Conservation (phyloP, 2,797 vertebrate genomes). For the Phataginus tricuspis region DNA sequence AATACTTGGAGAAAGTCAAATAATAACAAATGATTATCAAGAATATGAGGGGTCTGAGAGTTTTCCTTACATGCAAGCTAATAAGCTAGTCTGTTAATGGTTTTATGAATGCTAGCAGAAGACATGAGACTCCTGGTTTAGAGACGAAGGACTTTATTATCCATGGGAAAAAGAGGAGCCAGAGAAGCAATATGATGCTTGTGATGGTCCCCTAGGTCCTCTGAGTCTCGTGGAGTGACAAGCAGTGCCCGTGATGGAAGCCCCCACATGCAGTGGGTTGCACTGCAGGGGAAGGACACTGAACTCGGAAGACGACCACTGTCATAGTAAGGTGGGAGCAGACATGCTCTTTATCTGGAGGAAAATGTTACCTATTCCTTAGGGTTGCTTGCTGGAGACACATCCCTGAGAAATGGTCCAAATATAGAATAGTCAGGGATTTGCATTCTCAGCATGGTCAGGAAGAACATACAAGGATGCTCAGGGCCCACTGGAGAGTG, state of each 20-base stretch:
- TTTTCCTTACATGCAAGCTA: background rate
- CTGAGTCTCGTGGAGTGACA: background rate
- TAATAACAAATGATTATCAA: background rate
- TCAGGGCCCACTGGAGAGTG: background rate
- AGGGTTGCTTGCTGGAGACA: background rate
- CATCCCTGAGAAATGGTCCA: background rate
- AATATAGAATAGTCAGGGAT: background rate
- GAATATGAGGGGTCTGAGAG: background rate
- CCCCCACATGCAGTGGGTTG: background rate
- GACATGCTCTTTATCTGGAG: background rate
- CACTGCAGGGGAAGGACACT: background rate
- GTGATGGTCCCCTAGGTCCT: background rate
- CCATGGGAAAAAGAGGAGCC: background rate
- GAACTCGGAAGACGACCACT: background rate
- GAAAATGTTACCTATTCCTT: background rate
- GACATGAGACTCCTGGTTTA: background rate
- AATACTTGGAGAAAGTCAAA: background rate
- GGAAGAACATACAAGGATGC: background rate
- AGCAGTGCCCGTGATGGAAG: background rate
- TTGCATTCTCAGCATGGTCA: background rate
- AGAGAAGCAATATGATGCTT: background rate
- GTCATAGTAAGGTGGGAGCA: background rate
- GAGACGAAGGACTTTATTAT: background rate
- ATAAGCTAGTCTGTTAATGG: background rate
- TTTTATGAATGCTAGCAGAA: background rate